Conservation (phyloP, 64 coral and sea anemone genomes). For the Porites lutea region DNA sequence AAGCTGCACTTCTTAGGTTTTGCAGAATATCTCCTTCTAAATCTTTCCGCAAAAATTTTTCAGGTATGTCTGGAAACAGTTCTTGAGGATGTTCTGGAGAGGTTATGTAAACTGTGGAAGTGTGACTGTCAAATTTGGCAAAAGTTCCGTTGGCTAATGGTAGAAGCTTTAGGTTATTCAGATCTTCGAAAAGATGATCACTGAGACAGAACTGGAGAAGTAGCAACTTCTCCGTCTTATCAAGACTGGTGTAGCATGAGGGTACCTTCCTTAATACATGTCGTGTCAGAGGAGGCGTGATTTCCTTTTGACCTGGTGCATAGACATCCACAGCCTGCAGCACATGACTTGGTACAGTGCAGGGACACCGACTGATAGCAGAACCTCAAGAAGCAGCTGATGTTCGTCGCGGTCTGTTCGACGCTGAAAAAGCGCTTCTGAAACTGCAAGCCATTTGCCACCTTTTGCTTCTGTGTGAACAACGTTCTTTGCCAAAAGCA, state of each 20-base stretch:
- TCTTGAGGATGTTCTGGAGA: conserved; percentile 59
- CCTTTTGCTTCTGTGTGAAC: conserved; percentile 54
- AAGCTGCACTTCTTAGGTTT: conserved; percentile 38
- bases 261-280: conserved; percentile 26
- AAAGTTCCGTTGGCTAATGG: conserved; percentile 63
- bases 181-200: conserved; percentile 47
- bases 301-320: not conserved
- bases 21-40: not conserved
- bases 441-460: conserved; percentile 63
- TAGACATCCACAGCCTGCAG: conserved; percentile 25
- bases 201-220: conserved; percentile 60
- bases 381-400: not conserved
- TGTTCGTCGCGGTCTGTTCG: not conserved
- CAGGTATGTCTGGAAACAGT: conserved; percentile 51
- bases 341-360: conserved; percentile 68
- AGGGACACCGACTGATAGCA: conserved; percentile 36
- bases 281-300: conserved; percentile 28
- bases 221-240: conserved; percentile 56
- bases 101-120: conserved; percentile 54
- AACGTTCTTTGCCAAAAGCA: conserved; percentile 42
- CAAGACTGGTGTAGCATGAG: conserved; percentile 10
- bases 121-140: conserved; percentile 41
- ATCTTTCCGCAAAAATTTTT: conserved; percentile 33
- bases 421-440: conserved; percentile 53
- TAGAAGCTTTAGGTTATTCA: conserved; percentile 58